Evolutionary conservation across 1,140 invertebrate genomes (phyloP), one percentile per base, ranked within the genome.

Genomic region (Pseudachorutes palmiensis): DNA sequence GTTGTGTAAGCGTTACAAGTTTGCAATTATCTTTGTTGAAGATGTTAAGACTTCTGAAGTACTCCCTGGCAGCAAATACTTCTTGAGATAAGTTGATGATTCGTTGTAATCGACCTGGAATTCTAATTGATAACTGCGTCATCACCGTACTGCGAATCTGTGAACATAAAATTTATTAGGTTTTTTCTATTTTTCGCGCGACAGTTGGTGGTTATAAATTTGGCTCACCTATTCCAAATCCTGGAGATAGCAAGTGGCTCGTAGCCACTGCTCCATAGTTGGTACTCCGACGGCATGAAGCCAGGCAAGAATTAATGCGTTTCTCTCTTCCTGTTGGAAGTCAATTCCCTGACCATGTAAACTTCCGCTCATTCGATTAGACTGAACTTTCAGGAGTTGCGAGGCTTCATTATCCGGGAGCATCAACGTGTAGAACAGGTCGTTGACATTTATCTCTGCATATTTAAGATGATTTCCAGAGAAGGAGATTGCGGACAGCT

Each of bases 241-340:
- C 19, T 41, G 36, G 5, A 41, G 19, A 41, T 9, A 41, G 36
- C 19, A 9, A 19, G 36, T 41, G 19, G 36, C 36, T 9, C 36
- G 36, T 41, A 41, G 5, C 36, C 36, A 41, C 19, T 41, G 36
- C 36, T 41, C 36, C 5, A 19, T 5, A 41, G 5, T 41, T 5
- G 19, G 36, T 5, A 19, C 19, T 5, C 36, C 36, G 5, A 19
- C 19, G 19, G 36, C 36, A 19, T 41, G 36, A 19, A 41, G 5
- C 36, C 36, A 41, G 19, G 36, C 36, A 41, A 41, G 36, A 9
- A 19, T 41, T 9, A 41, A 5, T 5, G 36, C 36, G 24, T 55
- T 55, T 24, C 51, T 55, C 22, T 55, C 51, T 55, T 55, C 51
- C 51, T 19, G 24, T 55, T 55, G 51, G 24, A 55, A 55, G 24